Base-by-base conservation (phyloP, 2,797 vertebrate species). In the Ispidina lecontei region DNA sequence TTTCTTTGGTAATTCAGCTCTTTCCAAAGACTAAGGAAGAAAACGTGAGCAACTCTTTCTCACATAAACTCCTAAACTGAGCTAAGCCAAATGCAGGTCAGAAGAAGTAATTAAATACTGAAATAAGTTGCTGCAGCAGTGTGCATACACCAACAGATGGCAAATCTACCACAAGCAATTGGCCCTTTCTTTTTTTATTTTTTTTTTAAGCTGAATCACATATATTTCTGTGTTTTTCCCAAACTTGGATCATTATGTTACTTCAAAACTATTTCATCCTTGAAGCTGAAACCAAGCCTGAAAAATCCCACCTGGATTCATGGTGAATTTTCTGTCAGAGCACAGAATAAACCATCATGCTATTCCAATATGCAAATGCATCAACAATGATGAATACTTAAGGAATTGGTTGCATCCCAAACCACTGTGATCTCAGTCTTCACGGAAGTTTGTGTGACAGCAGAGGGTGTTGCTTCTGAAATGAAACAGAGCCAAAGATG, bases 381-480 rank as follows among this genome's bases (percentile, higher is more conserved):
- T 77, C 69, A 64, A 62, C 84, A 77, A 14, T 55, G 82, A 62
- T 54, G 86, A 82, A 79, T 71, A 51, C 59, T 63, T 89, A 56
- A 60, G 70, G 83, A 77, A 73, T 25, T 69, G 59, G 81, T 80
- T 83, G 76, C 73, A 78, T 91, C 72, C 49, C 70, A 79, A 91
- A 69, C 52, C 72, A 56, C 82, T 12, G 0, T 83, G 71, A 86
- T 89, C 78, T 92, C 65, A 65, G 33, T 89, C 47, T 91, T 69
- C 69, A 75, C 55, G 71, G 73, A 69, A 86, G 76, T 65, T 95
- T 80, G 82, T 81, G 73, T 91, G 79, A 62, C 49, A 85, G 89
- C 83, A 93, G 93, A 92, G 84, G 84, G 80, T 96, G 90, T 94
- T 94, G 70, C 83, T 92, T 89, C 76, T 93, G 82, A 69, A 91